Percentiles rank a stretch among this genome's conserved stretches.
Conservation (phyloP, 2,113 vertebrate genomes). For the Benitochromis conjunctus region DNA sequence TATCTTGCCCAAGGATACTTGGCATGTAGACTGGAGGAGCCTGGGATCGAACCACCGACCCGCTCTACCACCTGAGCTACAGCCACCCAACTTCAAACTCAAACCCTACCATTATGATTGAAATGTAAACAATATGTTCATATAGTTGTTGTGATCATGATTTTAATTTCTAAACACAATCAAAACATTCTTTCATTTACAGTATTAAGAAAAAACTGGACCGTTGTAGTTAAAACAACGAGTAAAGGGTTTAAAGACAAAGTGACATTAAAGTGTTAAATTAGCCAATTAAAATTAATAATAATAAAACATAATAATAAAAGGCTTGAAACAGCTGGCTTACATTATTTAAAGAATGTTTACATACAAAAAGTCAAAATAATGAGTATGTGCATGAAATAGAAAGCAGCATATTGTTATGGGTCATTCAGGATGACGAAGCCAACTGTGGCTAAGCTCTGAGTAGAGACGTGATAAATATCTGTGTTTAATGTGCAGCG, state of each 20-base stretch:
- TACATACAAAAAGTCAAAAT: background rate
- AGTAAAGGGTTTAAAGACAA: too few species aligned
- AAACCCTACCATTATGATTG: too few species aligned
- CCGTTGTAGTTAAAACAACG: background rate
- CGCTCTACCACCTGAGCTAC: too few species aligned
- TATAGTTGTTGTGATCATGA: background rate
- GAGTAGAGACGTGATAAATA: background rate
- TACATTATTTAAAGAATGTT: background rate
- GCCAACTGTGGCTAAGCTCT: too few species aligned
- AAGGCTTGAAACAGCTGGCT: background rate
- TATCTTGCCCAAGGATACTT: too few species aligned
- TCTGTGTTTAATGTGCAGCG: background rate
- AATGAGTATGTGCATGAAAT: background rate
- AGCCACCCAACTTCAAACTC: too few species aligned
- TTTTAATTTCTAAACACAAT: background rate
- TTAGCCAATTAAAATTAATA: accelerated
- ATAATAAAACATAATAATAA: too few species aligned
- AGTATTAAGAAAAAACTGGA: accelerated
- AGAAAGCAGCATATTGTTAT: too few species aligned
- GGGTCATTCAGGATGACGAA: too few species aligned
- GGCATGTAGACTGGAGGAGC: too few species aligned
- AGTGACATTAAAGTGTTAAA: background rate
- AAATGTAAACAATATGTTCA: too few species aligned
- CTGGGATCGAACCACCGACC: too few species aligned
- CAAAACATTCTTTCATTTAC: background rate